Evolutionary conservation across 2,888 invertebrate genomes (phyloP), one percentile per base, ranked within the genome.

Genomic region (Latrodectus elegans): DNA sequence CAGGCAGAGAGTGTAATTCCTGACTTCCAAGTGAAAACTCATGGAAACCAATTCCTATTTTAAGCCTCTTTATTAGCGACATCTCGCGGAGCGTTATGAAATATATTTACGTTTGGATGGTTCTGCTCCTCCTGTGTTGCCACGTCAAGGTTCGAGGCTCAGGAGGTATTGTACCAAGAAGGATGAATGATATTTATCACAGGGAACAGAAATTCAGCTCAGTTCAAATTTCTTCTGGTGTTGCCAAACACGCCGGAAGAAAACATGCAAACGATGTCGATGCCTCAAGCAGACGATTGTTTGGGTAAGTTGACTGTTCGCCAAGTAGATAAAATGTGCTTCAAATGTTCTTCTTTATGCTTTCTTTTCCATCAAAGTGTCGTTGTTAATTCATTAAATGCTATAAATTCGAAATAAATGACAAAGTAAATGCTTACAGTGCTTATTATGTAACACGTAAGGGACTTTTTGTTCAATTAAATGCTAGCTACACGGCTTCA

Each of bases 191-290:
- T 51, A 49, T 79, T 38, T 55, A 74, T 49, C 60, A 85, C 64
- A 17, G 70, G 67, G 73, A 79, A 68, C 79, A 70, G 55, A 68
- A 82, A 38, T 52, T 73, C 4, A 52, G 67, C 26, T 22, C 74
- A 8, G 49, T 51, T 9, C 55, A 84, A 65, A 74, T 74, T 53
- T 55, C 73, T 12, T 14, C 22, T 22, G 26, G 55, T 68, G 85
- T 75, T 85, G 79, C 85, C 85, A 80, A 85, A 85, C 77, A 79
- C 51, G 68, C 26, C 11, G 85, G 79, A 4, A 51, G 79, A 70
- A 85, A 85, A 75, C 60, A 75, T 70, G n/a, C 49, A 10, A 76
- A 64, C 64, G 26, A 53, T 49, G 83, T 49, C 11, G 64, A 75
- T 10, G 64, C 78, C 79, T 79, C 79, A 53, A 85, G 64, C 70